Conservation (phyloP, 2,888 invertebrate species). For the Andrena camellia region DNA sequence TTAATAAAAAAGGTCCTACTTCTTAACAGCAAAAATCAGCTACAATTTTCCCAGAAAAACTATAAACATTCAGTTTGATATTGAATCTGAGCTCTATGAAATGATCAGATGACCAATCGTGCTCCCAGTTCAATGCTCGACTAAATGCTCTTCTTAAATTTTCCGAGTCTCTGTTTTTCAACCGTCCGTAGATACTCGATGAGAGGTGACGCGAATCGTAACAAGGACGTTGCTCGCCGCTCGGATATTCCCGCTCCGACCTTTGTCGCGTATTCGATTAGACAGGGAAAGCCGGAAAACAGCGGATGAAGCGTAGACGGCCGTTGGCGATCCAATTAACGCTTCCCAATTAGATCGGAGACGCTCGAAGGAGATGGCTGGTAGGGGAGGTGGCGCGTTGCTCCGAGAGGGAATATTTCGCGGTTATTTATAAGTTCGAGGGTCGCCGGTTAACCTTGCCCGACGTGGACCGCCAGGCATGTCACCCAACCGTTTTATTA, state of each 20-base stretch:
- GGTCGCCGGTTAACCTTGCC: constrained; percentile 83
- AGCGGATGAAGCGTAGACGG: constrained; percentile 2
- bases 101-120: too few relatives aligned
- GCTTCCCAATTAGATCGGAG: constrained; percentile 47
- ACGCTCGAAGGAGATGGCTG: constrained; percentile 20
- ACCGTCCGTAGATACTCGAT: background rate
- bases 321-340: constrained; percentile 53
- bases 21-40: too few relatives aligned
- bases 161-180: background rate
- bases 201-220: background rate
- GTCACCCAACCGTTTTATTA: constrained; percentile 76
- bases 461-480: constrained; percentile 78
- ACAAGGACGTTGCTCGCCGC: background rate
- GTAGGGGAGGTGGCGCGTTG: constrained; percentile 27
- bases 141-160: too few relatives aligned
- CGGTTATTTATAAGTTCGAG: constrained; percentile 82
- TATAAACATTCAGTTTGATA: too few relatives aligned
- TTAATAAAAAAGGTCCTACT: too few relatives aligned
- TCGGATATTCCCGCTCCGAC: background rate
- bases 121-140: too few relatives aligned
- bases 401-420: constrained; percentile 63
- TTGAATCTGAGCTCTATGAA: too few relatives aligned
- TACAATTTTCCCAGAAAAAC: too few relatives aligned
- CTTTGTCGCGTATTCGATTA: constrained; percentile 6
- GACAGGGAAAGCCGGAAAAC: background rate